Evolutionary conservation across 2,797 vertebrate genomes (phyloP).

Genomic region (Garrulus glandarius): DNA sequence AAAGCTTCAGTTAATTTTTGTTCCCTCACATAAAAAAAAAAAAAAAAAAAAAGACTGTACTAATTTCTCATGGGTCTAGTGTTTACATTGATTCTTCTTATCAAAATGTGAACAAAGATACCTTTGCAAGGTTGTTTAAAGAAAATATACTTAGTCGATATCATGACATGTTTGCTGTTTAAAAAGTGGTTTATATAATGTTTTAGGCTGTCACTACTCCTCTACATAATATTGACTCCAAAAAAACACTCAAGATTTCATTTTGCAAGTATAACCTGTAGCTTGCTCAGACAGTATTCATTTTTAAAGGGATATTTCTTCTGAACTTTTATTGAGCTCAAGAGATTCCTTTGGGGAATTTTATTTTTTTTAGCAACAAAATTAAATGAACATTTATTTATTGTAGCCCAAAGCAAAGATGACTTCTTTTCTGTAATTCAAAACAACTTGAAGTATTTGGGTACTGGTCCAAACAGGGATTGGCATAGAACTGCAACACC

Average conservation of each 20-base stretch:
- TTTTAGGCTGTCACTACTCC: neutral
- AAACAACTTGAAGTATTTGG: neutral
- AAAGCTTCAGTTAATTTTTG: neutral
- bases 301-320: neutral
- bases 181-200: neutral
- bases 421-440: neutral
- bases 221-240: neutral
- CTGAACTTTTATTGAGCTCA: neutral
- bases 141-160: neutral
- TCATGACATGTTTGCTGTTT: neutral
- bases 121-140: neutral
- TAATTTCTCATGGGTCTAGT: neutral
- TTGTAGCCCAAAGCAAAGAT: neutral
- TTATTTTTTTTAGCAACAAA: neutral
- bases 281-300: neutral
- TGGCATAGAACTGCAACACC: neutral
- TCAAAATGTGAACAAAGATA: neutral
- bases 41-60: accelerated
- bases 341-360: neutral
- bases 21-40: neutral
- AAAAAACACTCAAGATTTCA: neutral
- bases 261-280: neutral
- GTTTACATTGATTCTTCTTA: neutral
- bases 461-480: neutral
- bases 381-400: neutral